Evolutionary conservation across 2,113 vertebrate species (phyloP), one percentile per base, ranked within the genome.

Genomic region (Tupaia tana): DNA sequence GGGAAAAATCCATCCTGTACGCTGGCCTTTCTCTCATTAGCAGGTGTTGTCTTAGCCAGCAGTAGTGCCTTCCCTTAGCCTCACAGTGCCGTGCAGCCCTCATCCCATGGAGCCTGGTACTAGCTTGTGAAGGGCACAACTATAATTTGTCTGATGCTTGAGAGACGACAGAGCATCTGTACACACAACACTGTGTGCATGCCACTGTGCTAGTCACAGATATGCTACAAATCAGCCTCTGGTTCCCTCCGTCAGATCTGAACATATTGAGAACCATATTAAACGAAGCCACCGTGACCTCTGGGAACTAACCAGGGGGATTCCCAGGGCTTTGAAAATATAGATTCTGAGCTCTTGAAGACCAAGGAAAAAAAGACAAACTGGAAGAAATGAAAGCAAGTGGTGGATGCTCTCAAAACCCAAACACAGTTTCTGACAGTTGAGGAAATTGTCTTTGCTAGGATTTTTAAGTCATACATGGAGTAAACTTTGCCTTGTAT

Each of bases 381-480:
- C 1, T 19, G 13, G 16, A 34, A n/a, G 14, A 61, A 67, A 71
- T 11, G 3, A 89, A 71, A 71, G 34, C 67, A 73, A 74, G 18
- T 14, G 13, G 18, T 16, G 24, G 52, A 14, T 27, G 4, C 29
- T 52, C 64, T 54, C 77, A 63, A 77, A 66, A 20, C n/a, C 13
- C 25, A 25, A 43, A 69, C 27, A 61, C 1, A 20, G 66, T 66
- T 79, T 52, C 31, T 63, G 70, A 58, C 10, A 69, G 78, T n/a
- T 43, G 0, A 75, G 20, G 74, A 89, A 34, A 75, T 9, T 63
- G 59, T 34, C 66, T 70, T 2, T 54, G 43, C 59, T 61, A 34
- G 34, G 34, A 67, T 86, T 95, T 95, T 95, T 84, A 79, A 67
- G 83, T 66, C 80, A 71, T 22, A 31, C n/a, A 56, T 16, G 75